Evolutionary conservation across 2,113 vertebrate species (phyloP), one percentile per base, ranked within the genome.

Genomic region (Mormyrus iriodes): DNA sequence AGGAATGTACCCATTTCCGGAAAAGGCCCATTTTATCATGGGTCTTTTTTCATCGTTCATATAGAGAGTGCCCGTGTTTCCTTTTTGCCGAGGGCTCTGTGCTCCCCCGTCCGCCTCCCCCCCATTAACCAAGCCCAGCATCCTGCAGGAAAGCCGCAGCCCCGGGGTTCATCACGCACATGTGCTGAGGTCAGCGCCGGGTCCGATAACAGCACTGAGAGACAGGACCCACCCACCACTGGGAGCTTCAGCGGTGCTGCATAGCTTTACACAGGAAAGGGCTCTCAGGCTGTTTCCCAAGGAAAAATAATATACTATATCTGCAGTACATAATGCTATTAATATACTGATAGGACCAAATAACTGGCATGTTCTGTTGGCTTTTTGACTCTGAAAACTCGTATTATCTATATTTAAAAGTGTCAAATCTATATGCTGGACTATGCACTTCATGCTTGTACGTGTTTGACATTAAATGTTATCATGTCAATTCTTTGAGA

Each of bases 101-200:
- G 53, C 24, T 44, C 48, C 85, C 55, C 65, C 79, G 21, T 39
- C 69, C 19, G n/a, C 73, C 27, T 49, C 49, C 58, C 58, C 46
- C 31, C 42, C 65, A 35, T 82, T 48, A 17, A 24, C 51, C 17
- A 8, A 21, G 85, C 42, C 89, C 52, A 51, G 53, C 52, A 84
- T 90, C 91, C 90, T 90, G 90, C 90, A 95, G 94, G 93, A 94
- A 95, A 88, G 69, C 87, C 61, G 69, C 73, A 61, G 44, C 53
- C 91, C 89, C 35, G 88, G 88, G 90, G 93, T 93, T 93, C 93
- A 94, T 39, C 85, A 48, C 92, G 90, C 94, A 94, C 48, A 94
- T 93, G 92, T 83, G 55, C 69, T 61, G 27, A 83, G 89, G 89
- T 90, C 86, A 65, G 42, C n/a, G 42, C 17, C 10, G 42, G 84